Evolutionary conservation across 2,797 vertebrate genomes (phyloP), one percentile per base, ranked within the genome.

Genomic region (Gallinago nigripennis): DNA sequence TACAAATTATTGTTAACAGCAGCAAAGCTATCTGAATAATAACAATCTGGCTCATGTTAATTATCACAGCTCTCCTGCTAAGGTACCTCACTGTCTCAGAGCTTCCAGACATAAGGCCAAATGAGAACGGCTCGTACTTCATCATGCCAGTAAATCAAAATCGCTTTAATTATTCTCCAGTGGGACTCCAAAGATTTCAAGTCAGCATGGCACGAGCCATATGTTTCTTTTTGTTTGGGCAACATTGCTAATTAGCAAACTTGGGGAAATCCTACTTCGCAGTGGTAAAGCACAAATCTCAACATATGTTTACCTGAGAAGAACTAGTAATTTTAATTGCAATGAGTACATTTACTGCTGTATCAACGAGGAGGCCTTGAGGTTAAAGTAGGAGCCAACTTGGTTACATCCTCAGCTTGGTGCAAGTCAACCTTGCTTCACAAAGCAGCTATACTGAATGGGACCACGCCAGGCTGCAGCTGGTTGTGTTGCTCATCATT

Each of bases 81-180:
- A 85, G 76, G 60, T 90, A 27, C n/a, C 58, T 69, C 30, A 24
- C 27, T 45, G 63, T 79, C 76, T 81, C 51, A 68, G 87, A 83
- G 61, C 43, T 91, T 48, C 63, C 37, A 81, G 91, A 77, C 69
- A 53, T 71, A 79, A 95, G 31, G 35, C 30, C 51, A 76, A 94
- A 58, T 2, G 51, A 92, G 50, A 79, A 73, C 19, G 80, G 27
- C 63, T 96, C 6, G 3, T 88, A 35, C 57, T 94, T 92, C 90
- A 73, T 93, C 82, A 83, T 0, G 4, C 43, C 73, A 71, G 85
- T 73, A 90, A 95, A 94, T 94, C 94, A 97, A 94, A 95, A 85
- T 84, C 91, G 58, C 69, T 95, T 91, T 95, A 93, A 96, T 95
- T 95, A 92, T 54, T 84, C 63, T 94, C 53, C 66, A 77, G 82